These are phyloP conservation scores for Osmerus eperlanus DNA, from an alignment of 2,113 vertebrate genomes.

Conservation along the genomic window DNA sequence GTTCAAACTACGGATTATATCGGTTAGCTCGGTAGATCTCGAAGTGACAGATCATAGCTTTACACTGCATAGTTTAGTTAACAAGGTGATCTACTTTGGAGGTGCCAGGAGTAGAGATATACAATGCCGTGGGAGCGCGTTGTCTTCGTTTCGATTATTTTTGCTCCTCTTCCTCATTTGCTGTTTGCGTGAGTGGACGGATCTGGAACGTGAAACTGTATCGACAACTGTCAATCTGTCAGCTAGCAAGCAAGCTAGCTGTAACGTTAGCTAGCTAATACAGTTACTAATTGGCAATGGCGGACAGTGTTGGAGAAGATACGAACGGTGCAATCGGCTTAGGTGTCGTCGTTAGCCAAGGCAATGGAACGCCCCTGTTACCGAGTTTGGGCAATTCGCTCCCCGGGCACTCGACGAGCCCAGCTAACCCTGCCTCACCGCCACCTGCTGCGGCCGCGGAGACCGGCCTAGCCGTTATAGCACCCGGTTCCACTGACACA, in stretches of 20 bases:
- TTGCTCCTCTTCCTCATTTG: conserved; percentile 6
- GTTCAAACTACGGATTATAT: neutral
- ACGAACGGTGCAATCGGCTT: conserved; percentile 49
- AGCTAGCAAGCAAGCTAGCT: conserved; percentile 14
- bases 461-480: conserved; percentile 58
- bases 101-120: conserved; percentile 24
- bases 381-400: conserved; percentile 62
- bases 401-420: conserved; percentile 46
- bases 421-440: conserved; percentile 47
- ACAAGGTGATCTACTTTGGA: conserved; percentile 2
- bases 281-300: conserved; percentile 56
- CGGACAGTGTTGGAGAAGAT: conserved; percentile 63
- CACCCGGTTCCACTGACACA: conserved; percentile 52
- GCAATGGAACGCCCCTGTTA: conserved; percentile 50
- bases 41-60: neutral
- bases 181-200: conserved; percentile 36
- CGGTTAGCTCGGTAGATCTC: neutral
- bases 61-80: neutral
- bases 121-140: conserved; percentile 49
- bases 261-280: conserved; percentile 12
- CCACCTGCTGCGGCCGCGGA: conserved; percentile 54
- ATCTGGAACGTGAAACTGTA: conserved; percentile 12
- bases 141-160: conserved; percentile 39
- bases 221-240: conserved; percentile 41
- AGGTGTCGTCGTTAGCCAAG: conserved; percentile 45